Evolutionary conservation across 1,140 invertebrate species (phyloP).

Genomic region (Caenorhabditis briggsae): DNA sequence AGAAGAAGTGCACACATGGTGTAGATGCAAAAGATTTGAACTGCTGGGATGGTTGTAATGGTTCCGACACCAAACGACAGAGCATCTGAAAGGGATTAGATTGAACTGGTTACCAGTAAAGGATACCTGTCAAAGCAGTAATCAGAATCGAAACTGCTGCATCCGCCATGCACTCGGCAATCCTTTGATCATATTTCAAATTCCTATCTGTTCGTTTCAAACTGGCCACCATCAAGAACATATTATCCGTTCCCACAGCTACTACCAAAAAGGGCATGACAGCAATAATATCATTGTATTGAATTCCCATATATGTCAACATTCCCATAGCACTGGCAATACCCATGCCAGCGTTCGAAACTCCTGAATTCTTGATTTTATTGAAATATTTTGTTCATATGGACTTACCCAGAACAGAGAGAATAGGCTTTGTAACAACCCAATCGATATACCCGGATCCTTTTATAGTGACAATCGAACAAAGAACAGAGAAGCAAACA

Average conservation of each 20-base stretch:
- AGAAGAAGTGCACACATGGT: constrained; percentile 91
- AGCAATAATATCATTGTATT: constrained; percentile 78
- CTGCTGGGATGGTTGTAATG: constrained; percentile 79
- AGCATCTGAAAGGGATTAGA: constrained; percentile 77
- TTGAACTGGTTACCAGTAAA: no score
- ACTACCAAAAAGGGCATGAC: constrained; percentile 78
- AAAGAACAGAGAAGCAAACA: constrained; percentile 74
- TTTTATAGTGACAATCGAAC: constrained; percentile 73
- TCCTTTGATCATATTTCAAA: constrained; percentile 64
- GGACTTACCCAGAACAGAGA: constrained; percentile 68
- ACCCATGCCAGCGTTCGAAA: constrained; percentile 89
- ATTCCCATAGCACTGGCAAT: constrained; percentile 90
- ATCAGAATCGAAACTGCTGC: constrained; percentile 80
- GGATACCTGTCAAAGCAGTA: constrained; percentile 79
- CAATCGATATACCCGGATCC: constrained; percentile 74
- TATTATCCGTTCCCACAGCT: constrained; percentile 81
- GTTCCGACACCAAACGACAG: constrained; percentile 80
- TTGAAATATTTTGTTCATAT: neutral
- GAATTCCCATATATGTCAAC: constrained; percentile 88
- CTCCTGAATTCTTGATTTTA: constrained; percentile 79
- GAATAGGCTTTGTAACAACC: constrained; percentile 76
- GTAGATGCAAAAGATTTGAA: constrained; percentile 96
- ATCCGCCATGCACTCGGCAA: constrained; percentile 78
- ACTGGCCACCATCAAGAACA: constrained; percentile 81
- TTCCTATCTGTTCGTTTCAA: constrained; percentile 73